Evolutionary conservation across 2,113 vertebrate species (phyloP), one percentile per base, ranked within the genome.

Genomic region (Collichthys lucidus): DNA sequence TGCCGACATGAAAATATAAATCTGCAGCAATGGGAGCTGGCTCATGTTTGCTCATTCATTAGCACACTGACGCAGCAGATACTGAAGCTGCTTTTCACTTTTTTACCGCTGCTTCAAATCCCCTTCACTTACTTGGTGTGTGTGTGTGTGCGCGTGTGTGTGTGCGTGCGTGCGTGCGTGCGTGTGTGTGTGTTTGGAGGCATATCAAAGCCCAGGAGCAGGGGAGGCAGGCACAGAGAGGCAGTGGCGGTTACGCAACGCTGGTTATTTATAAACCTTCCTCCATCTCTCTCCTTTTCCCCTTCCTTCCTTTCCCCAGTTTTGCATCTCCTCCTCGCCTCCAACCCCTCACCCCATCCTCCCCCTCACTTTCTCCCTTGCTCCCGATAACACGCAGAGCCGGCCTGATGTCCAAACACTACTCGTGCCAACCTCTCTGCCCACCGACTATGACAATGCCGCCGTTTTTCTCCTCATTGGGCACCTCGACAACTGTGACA

Each of bases 261-360:
- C 61, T 79, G 69, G 93, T 92, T 95, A 95, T 95, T 94, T 95
- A 95, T 95, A 94, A 94, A 92, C 86, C 89, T 72, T 83, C 83
- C 71, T 80, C 86, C 61, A 40, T 40, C 81, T 75, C 68, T 56
- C 82, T 85, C 50, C 35, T 49, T 75, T 75, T 77, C 49, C 31
- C 73, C 3, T 26, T 62, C 65, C 73, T 78, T 79, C 81, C 79
- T 57, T 74, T 49, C 57, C 71, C n/a, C 56, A 68, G 56, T 61
- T 31, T 31, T 31, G 31, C 31, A 9, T 40, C 35, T 40, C 35
- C 35, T 40, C 35, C 35, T 40, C 0, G 35, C 35, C 7, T 8
- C 35, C 8, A 40, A 2, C 35, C 35, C 69, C 50, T 83, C 57
- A 0, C 29, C 3, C 42, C n/a, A 55, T 5, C 26, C 22, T 10